Evolutionary conservation across 2,113 vertebrate species (phyloP).

Genomic region (Cochlearius cochlearius): DNA sequence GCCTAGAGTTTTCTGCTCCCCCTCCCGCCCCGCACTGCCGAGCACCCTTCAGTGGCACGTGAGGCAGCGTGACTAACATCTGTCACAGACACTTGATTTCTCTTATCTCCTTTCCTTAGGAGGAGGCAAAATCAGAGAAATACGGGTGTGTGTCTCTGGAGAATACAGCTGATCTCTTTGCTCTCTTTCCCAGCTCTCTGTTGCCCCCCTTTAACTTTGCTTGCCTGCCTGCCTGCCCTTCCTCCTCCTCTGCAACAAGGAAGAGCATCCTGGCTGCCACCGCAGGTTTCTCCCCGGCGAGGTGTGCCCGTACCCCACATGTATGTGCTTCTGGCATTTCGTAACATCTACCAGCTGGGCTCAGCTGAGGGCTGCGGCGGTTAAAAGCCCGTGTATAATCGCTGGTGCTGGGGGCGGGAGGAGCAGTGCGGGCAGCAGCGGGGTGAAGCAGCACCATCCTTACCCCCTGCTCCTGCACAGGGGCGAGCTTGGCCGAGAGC

Average conservation of each 20-base stretch:
- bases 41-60: constrained; percentile 35
- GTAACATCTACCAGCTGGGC: neutral
- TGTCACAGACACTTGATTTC: constrained; percentile 36
- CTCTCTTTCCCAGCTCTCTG: neutral
- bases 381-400: neutral
- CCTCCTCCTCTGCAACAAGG: neutral
- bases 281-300: neutral
- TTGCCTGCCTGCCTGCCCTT: neutral
- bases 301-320: accelerated
- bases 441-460: neutral
- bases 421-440: neutral
- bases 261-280: neutral
- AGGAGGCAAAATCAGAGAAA: constrained; percentile 22
- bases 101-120: constrained; percentile 10
- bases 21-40: neutral
- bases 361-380: neutral
- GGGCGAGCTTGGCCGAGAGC: neutral
- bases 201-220: neutral
- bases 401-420: neutral
- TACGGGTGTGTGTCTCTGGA: neutral
- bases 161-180: neutral
- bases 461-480: accelerated
- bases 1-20: neutral
- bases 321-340: neutral
- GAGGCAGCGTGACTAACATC: constrained; percentile 52